Base-by-base conservation (phyloP, 2,797 vertebrate species). In the Sebastes taczanowskii region DNA sequence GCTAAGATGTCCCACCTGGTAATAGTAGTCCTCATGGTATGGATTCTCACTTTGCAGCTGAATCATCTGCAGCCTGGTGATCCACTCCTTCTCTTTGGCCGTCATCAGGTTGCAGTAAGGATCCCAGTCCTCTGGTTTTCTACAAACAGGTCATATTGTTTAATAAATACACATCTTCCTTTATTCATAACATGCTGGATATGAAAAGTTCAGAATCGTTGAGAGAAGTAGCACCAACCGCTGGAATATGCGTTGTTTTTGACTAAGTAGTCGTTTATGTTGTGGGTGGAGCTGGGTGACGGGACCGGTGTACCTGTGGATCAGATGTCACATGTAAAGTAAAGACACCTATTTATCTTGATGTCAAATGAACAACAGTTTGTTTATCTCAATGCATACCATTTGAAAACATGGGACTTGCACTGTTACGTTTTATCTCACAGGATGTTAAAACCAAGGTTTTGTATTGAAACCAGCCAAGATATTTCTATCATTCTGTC, bases 11-110 rank as follows among this genome's bases (percentile, higher is more conserved):
- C 56, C 13, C 74, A 94, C 94, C 90, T 95, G 94, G 79, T 95
- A 94, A 82, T 99, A 99, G 81, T 98, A 99, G 75, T 99, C 98
- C 78, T 99, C 97, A 4, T 96, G 92, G 83, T 95, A 95, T 0
- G 96, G 96, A 59, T 97, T 98, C 87, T 99, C 97, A 10, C 97
- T 98, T 93, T 99, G 98, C 80, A 99, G 94, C 93, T 99, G 98
- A 59, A 98, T 97, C 98, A 99, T 99, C 86, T 98, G 96, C 77
- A 99, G 94, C 79, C 96, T 96, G 62, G 96, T 92, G 38, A 99
- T 97, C 98, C 98, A 99, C 70, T 98, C 97, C 93, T 98, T 99
- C 87, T 99, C 98, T 89, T 97, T 97, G 14, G 71, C 82, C 0
- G 96, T 97, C 98, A 99, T 99, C 64, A 99, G 90, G 59, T 95